These are phyloP conservation scores for Myiotriccus ornatus DNA, from an alignment of 2,797 vertebrate genomes.

Conservation along the genomic window DNA sequence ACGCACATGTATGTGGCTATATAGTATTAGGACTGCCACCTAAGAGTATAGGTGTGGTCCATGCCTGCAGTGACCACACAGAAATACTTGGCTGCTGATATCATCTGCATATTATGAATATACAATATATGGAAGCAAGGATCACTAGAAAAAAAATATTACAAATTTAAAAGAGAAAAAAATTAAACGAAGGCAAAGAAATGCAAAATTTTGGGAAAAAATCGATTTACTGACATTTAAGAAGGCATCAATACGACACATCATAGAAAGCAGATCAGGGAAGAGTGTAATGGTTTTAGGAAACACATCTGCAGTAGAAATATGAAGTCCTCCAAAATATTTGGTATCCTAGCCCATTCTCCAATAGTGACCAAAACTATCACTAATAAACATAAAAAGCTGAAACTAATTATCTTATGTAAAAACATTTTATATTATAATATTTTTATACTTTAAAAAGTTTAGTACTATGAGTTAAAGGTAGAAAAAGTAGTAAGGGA, in stretches of 20 bases:
- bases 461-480: not conserved
- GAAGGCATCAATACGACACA: not conserved
- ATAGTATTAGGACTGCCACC: not conserved
- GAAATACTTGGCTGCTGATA: not conserved
- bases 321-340: not conserved
- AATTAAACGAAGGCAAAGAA: not conserved
- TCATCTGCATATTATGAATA: not conserved
- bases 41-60: accelerated
- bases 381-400: not conserved
- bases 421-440: not conserved
- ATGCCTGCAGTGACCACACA: not conserved
- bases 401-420: not conserved
- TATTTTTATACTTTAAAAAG: not conserved
- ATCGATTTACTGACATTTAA: not conserved
- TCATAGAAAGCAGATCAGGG: not conserved
- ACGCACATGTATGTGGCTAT: accelerated
- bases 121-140: not conserved
- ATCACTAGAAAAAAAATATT: not conserved
- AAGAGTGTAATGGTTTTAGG: not conserved
- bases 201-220: not conserved
- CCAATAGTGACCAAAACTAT: not conserved
- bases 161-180: not conserved
- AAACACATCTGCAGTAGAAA: not conserved
- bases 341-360: not conserved
- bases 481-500: not conserved